Conservation (phyloP, 1,140 invertebrate species). For the Cydia pomonella region DNA sequence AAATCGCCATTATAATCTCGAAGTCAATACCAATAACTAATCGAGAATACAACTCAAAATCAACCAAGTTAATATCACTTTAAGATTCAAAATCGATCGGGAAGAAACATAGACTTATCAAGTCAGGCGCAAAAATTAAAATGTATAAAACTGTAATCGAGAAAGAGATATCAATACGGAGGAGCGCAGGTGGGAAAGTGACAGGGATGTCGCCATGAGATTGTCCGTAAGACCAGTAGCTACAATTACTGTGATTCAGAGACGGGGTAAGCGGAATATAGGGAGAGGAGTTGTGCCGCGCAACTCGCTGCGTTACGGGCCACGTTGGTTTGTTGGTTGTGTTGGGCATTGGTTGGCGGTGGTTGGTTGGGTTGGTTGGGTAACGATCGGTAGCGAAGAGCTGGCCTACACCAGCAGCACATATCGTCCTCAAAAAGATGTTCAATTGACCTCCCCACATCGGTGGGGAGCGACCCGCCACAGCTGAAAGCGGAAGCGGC, state of each 20-base stretch:
- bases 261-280: not conserved
- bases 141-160: constrained; percentile 28
- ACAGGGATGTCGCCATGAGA: constrained; percentile 28
- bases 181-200: not conserved
- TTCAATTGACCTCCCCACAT: too few relatives aligned
- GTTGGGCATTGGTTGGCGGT: too few relatives aligned
- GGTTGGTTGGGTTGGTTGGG: too few relatives aligned
- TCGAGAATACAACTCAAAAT: not conserved
- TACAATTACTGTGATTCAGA: constrained; percentile 30
- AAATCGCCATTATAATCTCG: constrained; percentile 1
- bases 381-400: too few relatives aligned
- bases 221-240: constrained; percentile 32
- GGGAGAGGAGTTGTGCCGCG: not conserved
- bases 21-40: constrained; percentile 20
- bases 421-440: too few relatives aligned
- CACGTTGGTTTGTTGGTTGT: too few relatives aligned
- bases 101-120: constrained; percentile 14
- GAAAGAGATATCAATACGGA: constrained; percentile 15
- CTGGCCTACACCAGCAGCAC: too few relatives aligned
- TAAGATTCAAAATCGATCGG: not conserved
- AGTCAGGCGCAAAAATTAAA: constrained; percentile 14
- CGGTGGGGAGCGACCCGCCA: too few relatives aligned
- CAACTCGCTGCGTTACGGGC: not conserved
- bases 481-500: too few relatives aligned
- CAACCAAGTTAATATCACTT: not conserved